These are phyloP conservation scores for Siniperca undulata DNA, from an alignment of 2,797 vertebrate genomes.

Conservation along the genomic window DNA sequence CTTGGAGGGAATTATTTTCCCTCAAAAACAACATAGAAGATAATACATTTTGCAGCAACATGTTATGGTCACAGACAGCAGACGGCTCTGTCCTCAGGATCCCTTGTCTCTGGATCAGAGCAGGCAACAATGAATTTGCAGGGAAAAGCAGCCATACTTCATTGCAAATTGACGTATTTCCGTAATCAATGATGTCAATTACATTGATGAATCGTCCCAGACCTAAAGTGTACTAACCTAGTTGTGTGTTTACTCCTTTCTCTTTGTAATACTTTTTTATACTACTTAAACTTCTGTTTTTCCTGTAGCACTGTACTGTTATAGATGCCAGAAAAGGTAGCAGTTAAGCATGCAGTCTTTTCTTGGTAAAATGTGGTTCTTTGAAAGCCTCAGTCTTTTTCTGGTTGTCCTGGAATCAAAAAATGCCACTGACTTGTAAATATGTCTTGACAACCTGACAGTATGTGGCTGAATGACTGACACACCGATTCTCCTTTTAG, in stretches of 20 bases:
- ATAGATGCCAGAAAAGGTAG: not conserved
- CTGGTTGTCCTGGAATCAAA: not conserved
- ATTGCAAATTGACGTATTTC: too few relatives aligned
- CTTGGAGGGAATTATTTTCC: not conserved
- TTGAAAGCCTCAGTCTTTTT: not conserved
- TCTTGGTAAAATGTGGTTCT: not conserved
- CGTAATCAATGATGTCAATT: too few relatives aligned
- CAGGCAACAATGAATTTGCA: not conserved
- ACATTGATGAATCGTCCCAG: too few relatives aligned
- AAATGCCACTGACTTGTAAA: not conserved
- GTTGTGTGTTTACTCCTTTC: not conserved
- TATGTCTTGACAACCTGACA: not conserved
- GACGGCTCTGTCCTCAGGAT: not conserved
- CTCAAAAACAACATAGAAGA: not conserved
- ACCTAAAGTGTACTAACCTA: not conserved
- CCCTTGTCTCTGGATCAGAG: not conserved
- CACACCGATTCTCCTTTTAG: conserved; percentile 73
- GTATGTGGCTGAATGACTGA: not conserved
- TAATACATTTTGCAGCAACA: not conserved
- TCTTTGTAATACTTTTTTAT: not conserved
- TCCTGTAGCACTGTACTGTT: not conserved
- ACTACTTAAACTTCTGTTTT: not conserved
- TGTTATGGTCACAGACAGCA: not conserved
- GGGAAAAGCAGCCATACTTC: not conserved
- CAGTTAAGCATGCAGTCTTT: not conserved